Evolutionary conservation across 2,888 invertebrate genomes (phyloP), one percentile per base, ranked within the genome.

Genomic region (Drosophila demipolita): DNA sequence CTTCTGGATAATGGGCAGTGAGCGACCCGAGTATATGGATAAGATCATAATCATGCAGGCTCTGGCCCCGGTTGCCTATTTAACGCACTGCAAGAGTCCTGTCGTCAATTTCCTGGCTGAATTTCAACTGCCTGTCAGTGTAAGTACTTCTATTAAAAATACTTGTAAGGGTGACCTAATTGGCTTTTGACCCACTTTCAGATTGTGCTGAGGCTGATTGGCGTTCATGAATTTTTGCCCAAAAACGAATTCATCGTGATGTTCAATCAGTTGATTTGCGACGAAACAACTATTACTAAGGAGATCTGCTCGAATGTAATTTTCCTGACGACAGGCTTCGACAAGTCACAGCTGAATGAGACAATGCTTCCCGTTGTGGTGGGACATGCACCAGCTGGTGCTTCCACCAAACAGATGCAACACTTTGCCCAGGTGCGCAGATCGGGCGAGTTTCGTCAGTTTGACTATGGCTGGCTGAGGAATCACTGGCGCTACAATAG

Each of bases 351-450:
- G 87, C 78, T 92, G 60, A 93, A 93, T 66, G 91, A 92, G 95
- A 95, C 95, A 2, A 94, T 96, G 93, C 78, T 97, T 33, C 96
- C 96, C 0, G 95, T 96, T 0, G 95, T 96, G 65, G 85, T 95
- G n/a, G 95, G 94, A 0, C 96, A 96, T 80, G 92, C 94, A 0
- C 96, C 97, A 0, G 96, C 96, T 1, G 96, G 97, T 3, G 94
- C 95, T 0, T 94, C 97, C 0, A 94, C 95, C 1, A 94, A 95
- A 83, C 96, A 97, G 91, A 91, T 97, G 9, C 93, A 95, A 6
- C 97, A 97, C 91, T 97, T 95, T 88, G 95, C 94, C 0, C 97
- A 97, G 92, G 94, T 95, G 29, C 94, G 95, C 26, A 86, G 91
- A 15, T 94, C 94, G 1, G 93, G 93, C 1, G 81, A 91, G 2